A percentile compares a stretch with the other conserved stretches of the same genome.
These are phyloP conservation scores for Scomberomorus guttatus DNA, from an alignment of 2,797 vertebrate species.

Conservation along the genomic window DNA sequence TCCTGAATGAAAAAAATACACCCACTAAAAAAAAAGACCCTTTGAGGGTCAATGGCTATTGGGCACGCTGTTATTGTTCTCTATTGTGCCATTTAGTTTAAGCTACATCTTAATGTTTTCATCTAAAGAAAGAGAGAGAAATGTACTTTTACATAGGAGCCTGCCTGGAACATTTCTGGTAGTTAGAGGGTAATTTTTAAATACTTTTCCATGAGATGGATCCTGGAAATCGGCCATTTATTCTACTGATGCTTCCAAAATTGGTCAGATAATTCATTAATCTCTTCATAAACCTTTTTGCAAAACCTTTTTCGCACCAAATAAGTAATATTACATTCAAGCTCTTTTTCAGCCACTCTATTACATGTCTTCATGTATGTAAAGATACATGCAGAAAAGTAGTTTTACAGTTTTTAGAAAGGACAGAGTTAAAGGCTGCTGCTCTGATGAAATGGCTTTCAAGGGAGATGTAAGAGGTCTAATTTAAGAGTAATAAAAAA, in stretches of 20 bases:
- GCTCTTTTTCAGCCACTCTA: not conserved
- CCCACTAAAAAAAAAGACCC: slow-evolving; percentile 39
- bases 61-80: slow-evolving; percentile 58
- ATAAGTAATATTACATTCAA: no score
- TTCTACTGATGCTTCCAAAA: not conserved
- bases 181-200: not conserved
- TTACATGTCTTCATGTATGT: not conserved
- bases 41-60: slow-evolving; percentile 27
- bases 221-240: not conserved
- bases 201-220: not conserved
- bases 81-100: slow-evolving; percentile 35
- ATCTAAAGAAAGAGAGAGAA: slow-evolving; percentile 1
- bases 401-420: not conserved
- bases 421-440: slow-evolving; percentile 7
- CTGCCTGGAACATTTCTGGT: not conserved
- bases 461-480: slow-evolving; percentile 60
- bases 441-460: slow-evolving; percentile 48
- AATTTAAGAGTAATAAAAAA: slow-evolving; percentile 42
- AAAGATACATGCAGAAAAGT: not conserved
- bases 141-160: not conserved
- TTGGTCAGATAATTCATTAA: not conserved
- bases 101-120: slow-evolving; percentile 22
- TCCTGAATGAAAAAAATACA: slow-evolving; percentile 42
- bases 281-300: not conserved
- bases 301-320: not conserved